Evolutionary conservation across 2,888 invertebrate species (phyloP), one percentile per base, ranked within the genome.

Genomic region (Tetheella fluctuosa): DNA sequence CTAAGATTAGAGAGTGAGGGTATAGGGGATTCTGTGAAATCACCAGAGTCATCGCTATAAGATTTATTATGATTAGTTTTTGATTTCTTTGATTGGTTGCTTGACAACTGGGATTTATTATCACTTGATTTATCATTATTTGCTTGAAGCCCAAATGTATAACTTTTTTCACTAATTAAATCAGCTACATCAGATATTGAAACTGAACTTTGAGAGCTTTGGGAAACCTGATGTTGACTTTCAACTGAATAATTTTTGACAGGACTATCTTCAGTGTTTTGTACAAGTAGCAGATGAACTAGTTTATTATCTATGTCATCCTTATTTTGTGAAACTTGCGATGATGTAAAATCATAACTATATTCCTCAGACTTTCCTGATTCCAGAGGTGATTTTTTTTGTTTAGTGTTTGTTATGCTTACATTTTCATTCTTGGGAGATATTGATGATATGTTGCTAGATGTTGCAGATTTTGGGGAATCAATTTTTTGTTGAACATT

Each of bases 151-250:
- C 72, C 74, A 55, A 73, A 79, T 4, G 83, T 77, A 37, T 74
- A 76, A 71, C 84, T 89, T 65, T 83, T 88, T 58, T 90, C 90
- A 85, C 90, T 91, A 25, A 93, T 83, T 59, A 93, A 80, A 74
- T 93, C 92, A 34, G 89, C 89, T 58, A 92, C 90, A 80, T 93
- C 92, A 20, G 92, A 92, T 74, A 91, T 74, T 23, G 93, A 93
- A 20, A 91, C 76, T 5, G 93, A 92, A 67, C 91, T 91, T 55
- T 80, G 84, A 25, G 90, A 86, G 55, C 84, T 88, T 57, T 83
- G 80, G 10, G 91, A 90, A 52, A 80, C 84, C 59, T 84, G 84
- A 61, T 79, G 84, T 13, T 80, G 83, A 67, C 81, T 86, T 60
- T 81, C 81, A 59, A 67, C 37, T 4, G 74, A 76, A 10, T 70